Conservation (phyloP, 2,113 vertebrate genomes). For the Rattus rattus region DNA sequence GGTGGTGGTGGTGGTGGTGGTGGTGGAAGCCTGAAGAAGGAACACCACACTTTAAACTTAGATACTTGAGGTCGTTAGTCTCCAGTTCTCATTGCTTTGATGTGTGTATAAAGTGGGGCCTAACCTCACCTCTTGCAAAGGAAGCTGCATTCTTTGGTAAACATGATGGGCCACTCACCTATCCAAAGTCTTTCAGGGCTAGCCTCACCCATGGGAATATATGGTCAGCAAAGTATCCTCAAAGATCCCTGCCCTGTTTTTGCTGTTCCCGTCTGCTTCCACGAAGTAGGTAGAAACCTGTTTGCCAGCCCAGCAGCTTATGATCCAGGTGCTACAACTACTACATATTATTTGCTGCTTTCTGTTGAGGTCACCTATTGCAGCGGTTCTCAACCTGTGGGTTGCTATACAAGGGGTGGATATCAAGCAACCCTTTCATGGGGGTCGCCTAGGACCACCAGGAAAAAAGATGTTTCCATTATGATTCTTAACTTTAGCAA, state of each 20-base stretch:
- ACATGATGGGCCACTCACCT: neutral
- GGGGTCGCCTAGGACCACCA: neutral
- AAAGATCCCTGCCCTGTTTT: neutral
- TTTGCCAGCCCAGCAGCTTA: neutral
- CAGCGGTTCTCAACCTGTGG: neutral
- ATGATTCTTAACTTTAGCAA: neutral
- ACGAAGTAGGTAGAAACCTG: conserved; percentile 45
- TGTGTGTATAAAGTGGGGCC: neutral
- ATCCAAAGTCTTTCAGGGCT: conserved; percentile 7
- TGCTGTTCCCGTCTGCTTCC: neutral
- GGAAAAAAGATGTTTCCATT: neutral
- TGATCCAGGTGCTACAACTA: neutral
- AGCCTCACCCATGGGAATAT: neutral
- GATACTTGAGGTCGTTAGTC: neutral
- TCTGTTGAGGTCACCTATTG: neutral
- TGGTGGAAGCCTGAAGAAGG: neutral
- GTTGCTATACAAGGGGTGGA: neutral
- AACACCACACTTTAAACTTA: neutral
- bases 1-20: neutral
- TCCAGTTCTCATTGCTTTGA: neutral
- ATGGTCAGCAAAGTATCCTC: conserved; percentile 9
- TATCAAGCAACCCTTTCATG: neutral
- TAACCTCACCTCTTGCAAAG: neutral
- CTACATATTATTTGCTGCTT: neutral
- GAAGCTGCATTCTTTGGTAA: neutral